A percentile compares a stretch with the other conserved stretches of the same genome.
Evolutionary conservation across 1,140 invertebrate species (phyloP).

Genomic region (Aphidius ervi): DNA sequence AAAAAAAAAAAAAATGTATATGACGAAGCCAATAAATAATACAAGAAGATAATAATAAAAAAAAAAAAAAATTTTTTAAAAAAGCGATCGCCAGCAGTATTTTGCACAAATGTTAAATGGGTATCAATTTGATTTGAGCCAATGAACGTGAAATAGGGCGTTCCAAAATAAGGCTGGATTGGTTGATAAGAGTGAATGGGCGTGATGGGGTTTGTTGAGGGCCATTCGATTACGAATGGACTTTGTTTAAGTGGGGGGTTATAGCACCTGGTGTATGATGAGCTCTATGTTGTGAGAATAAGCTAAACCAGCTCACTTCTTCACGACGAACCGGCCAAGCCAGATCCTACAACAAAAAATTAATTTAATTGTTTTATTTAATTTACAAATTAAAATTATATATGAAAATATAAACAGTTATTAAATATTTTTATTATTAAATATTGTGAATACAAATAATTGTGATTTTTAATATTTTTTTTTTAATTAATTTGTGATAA

Average conservation of each 20-base stretch:
- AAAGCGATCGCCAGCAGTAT: conserved; percentile 47
- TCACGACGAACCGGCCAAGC: conserved; percentile 32
- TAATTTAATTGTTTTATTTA: conserved; percentile 21
- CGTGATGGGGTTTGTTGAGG: conserved; percentile 20
- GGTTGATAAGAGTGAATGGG: conserved; percentile 24
- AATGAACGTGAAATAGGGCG: conserved; percentile 38
- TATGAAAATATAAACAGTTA: conserved; percentile 5
- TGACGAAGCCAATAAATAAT: conserved; percentile 46
- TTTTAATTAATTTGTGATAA: neutral
- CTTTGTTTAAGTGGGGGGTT: conserved; percentile 27
- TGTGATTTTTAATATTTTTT: conserved; percentile 1
- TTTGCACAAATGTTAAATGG: conserved; percentile 52
- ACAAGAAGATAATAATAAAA: conserved; percentile 25
- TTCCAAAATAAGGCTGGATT: conserved; percentile 26
- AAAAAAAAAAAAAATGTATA: conserved; percentile 23
- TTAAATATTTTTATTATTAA: neutral
- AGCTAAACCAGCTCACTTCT: conserved; percentile 34
- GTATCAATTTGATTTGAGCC: conserved; percentile 47
- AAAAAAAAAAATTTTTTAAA: conserved; percentile 21
- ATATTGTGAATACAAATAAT: neutral
- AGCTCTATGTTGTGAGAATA: conserved; percentile 30
- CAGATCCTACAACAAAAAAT: conserved; percentile 21
- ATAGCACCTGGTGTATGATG: conserved; percentile 38
- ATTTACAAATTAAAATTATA: neutral
- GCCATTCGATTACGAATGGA: conserved; percentile 25